Evolutionary conservation across 2,888 invertebrate genomes (phyloP).

Genomic region (Xylophagus ater): DNA sequence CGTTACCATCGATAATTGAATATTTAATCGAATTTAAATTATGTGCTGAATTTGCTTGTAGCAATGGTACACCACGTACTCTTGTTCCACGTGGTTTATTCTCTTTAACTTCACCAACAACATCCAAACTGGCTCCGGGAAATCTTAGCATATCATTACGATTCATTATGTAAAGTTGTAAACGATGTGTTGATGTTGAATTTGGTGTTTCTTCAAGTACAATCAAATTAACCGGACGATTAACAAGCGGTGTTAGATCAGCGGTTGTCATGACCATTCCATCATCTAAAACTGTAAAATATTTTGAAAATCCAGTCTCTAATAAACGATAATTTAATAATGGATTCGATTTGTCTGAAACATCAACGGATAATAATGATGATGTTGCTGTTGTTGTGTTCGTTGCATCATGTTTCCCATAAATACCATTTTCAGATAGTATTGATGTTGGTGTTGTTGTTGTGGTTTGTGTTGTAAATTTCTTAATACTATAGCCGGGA

Average conservation of each 20-base stretch:
- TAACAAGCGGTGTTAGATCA: constrained; percentile 68
- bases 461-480: constrained; percentile 47
- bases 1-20: constrained; percentile 67
- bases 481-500: constrained; percentile 78
- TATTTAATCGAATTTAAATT: constrained; percentile 58
- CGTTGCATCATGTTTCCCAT: no score
- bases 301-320: constrained; percentile 71
- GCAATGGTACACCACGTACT: constrained; percentile 58
- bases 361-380: constrained; percentile 37
- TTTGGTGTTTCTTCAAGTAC: constrained; percentile 73
- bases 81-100: constrained; percentile 62
- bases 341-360: constrained; percentile 31
- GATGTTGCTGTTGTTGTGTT: background rate
- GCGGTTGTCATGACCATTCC: constrained; percentile 87
- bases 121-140: constrained; percentile 48
- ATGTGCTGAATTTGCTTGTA: constrained; percentile 59
- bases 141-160: constrained; percentile 72
- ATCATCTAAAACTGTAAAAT: constrained; percentile 76
- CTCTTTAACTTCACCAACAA: constrained; percentile 62
- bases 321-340: constrained; percentile 49
- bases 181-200: constrained; percentile 64
- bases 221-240: constrained; percentile 68
- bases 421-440: no score
- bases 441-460: constrained; percentile 8
- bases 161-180: constrained; percentile 74